These are phyloP conservation scores for Drosophila paracracens DNA, from an alignment of 2,888 invertebrate genomes.

Conservation along the genomic window DNA sequence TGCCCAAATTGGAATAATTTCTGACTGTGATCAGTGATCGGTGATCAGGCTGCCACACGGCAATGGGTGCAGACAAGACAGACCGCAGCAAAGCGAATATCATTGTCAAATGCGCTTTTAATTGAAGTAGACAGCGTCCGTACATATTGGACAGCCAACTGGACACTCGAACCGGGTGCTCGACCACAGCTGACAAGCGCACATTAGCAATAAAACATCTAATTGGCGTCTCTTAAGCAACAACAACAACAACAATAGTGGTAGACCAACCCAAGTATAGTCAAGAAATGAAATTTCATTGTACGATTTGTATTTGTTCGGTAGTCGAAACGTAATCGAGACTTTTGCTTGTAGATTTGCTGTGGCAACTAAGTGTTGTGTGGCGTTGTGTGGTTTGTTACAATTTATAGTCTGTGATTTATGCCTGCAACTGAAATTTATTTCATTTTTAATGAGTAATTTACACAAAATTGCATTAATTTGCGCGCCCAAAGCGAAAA, in stretches of 20 bases:
- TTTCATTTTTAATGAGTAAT: constrained; percentile 81
- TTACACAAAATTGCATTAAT: constrained; percentile 79
- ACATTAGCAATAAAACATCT: constrained; percentile 82
- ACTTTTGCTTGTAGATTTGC: constrained; percentile 69
- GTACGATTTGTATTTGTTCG: constrained; percentile 34
- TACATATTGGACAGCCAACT: constrained; percentile 75
- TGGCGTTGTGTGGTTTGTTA: constrained; percentile 42
- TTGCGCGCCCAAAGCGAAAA: constrained; percentile 61
- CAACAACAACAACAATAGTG: constrained; percentile 41
- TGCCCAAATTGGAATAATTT: constrained; percentile 53
- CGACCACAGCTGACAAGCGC: constrained; percentile 69
- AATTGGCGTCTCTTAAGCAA: constrained; percentile 72
- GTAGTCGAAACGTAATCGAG: constrained; percentile 57
- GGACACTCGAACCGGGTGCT: constrained; percentile 65
- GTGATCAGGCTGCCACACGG: constrained; percentile 50
- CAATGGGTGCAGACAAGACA: constrained; percentile 30
- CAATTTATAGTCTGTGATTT: constrained; percentile 77
- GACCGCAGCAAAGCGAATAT: constrained; percentile 62
- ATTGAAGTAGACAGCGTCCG: constrained; percentile 78
- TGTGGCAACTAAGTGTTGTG: constrained; percentile 36
- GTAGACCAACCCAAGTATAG: constrained; percentile 21
- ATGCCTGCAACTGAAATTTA: constrained; percentile 74
- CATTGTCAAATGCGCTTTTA: constrained; percentile 81
- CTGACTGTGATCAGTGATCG: constrained; percentile 21
- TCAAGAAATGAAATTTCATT: constrained; percentile 71